These are phyloP conservation scores for Yoshiicerus persimilis DNA, from an alignment of 1,140 invertebrate genomes.

Conservation along the genomic window DNA sequence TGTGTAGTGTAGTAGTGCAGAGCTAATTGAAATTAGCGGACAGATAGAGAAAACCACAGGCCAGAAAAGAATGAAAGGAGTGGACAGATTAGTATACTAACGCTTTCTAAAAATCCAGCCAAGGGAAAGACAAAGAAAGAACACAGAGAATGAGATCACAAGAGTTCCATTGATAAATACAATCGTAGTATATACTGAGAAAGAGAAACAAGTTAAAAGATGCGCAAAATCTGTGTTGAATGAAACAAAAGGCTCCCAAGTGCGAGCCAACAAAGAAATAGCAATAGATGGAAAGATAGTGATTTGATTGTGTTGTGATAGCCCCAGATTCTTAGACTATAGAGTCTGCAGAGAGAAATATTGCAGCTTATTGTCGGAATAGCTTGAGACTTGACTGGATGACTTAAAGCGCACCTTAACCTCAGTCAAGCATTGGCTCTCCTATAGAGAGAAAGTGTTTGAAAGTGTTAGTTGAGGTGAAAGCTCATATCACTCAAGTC, in stretches of 20 bases:
- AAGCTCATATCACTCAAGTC: conserved; percentile 12
- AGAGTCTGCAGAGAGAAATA: neutral
- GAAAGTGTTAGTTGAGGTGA: neutral
- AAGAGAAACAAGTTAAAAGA: neutral
- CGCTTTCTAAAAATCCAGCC: neutral
- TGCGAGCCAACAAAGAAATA: neutral
- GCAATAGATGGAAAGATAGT: neutral
- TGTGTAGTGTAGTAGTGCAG: neutral
- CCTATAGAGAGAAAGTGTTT: neutral
- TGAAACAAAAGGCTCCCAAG: neutral
- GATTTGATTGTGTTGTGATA: neutral
- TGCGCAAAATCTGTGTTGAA: conserved; percentile 11
- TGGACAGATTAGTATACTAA: neutral
- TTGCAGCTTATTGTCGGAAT: neutral
- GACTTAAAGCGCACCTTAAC: conserved; percentile 8
- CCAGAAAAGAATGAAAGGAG: neutral
- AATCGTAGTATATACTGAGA: neutral
- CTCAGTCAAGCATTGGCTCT: neutral
- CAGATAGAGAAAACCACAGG: neutral
- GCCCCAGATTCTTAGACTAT: neutral
- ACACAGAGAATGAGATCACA: neutral
- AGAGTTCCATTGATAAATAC: neutral
- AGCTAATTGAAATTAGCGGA: neutral
- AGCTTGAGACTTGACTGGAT: neutral
- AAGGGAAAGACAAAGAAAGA: neutral